These are phyloP conservation scores for Mesocentrotus franciscanus DNA, from an alignment of 53 echinoderm and acorn worm genomes.

Conservation along the genomic window DNA sequence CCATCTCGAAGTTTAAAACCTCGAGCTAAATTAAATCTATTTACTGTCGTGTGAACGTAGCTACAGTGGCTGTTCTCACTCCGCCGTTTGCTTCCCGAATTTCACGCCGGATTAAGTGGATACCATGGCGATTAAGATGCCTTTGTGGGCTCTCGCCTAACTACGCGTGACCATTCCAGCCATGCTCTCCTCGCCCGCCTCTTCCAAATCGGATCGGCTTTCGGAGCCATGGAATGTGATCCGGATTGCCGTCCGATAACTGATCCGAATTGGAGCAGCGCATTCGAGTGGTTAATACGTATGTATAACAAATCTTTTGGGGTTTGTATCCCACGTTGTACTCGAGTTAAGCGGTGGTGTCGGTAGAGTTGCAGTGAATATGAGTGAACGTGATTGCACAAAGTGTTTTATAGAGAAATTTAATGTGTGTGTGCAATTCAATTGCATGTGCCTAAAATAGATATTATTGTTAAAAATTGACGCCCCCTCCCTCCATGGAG, in stretches of 20 bases:
- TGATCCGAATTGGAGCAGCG: constrained; percentile 17
- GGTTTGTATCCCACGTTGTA: not conserved
- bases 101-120: not conserved
- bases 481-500: no score
- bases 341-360: not conserved
- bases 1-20: no score
- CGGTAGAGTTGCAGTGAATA: not conserved
- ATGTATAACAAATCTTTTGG: not conserved
- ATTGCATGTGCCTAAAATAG: no score
- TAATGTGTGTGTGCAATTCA: no score
- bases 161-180: constrained; percentile 17
- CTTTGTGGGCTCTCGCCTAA: not conserved
- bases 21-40: no score
- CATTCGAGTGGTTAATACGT: not conserved
- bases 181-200: not conserved
- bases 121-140: not conserved
- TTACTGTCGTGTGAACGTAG: no score
- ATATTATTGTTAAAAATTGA: no score
- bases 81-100: not conserved
- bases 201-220: constrained; percentile 11
- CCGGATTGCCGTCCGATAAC: not conserved
- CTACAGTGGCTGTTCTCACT: not conserved
- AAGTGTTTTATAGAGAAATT: no score
- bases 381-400: no score
- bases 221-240: not conserved